A percentile compares a stretch with the other conserved stretches of the same genome.
phyloP scores from a whole-genome alignment of 2,797 vertebrate genomes.

The Sciurus vulgaris region DNA sequence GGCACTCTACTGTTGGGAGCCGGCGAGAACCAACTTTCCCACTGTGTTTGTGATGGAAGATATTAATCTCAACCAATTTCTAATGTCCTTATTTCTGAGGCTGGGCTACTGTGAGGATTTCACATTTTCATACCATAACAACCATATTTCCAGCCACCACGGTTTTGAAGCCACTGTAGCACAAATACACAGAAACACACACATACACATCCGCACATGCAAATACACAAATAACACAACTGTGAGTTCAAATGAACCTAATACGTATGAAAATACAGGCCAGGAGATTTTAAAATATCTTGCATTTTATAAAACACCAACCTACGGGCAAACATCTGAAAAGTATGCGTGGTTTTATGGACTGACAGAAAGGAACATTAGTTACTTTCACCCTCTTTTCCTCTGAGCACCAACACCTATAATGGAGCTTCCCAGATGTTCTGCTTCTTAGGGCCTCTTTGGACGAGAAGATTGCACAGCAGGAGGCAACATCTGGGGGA shows the following conservation, averaged over 20 bases:
- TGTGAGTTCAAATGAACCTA: not conserved
- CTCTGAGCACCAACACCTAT: constrained; percentile 50
- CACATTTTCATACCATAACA: constrained; percentile 36
- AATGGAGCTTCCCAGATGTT: constrained; percentile 77
- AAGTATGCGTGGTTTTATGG: constrained; percentile 58
- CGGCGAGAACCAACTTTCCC: constrained; percentile 11
- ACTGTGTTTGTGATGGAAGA: constrained; percentile 69
- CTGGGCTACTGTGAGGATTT: not conserved
- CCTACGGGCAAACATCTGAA: constrained; percentile 53
- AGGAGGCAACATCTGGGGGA: constrained; percentile 79
- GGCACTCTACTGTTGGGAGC: constrained; percentile 53
- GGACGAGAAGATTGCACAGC: constrained; percentile 77
- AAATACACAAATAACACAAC: not conserved
- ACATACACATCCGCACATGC: not conserved
- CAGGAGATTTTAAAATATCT: not conserved
- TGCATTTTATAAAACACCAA: constrained; percentile 43
- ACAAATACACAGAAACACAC: not conserved
- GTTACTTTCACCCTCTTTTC: constrained; percentile 70
- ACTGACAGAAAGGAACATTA: constrained; percentile 60
- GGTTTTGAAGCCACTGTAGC: not conserved
- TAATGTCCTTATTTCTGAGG: constrained; percentile 68
- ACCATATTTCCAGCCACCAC: not conserved
- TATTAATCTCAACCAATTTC: constrained; percentile 73
- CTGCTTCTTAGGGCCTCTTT: constrained; percentile 70
- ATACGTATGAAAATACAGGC: not conserved